Evolutionary conservation across 1,140 invertebrate genomes (phyloP).

Genomic region (Procambarus clarkii): DNA sequence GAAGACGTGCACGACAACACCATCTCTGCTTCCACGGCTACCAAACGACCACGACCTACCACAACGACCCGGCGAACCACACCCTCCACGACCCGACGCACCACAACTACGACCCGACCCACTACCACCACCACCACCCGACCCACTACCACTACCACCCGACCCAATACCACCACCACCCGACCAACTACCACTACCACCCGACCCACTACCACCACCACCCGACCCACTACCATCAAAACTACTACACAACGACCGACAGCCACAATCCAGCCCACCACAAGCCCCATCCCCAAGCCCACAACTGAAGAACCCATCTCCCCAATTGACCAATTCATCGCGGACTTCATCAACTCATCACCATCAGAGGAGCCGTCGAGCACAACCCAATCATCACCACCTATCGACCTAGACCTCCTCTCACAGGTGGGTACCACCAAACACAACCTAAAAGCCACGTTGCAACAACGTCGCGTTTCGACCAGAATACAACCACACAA

Average conservation of each 20-base stretch:
- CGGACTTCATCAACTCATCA: conserved; percentile 59
- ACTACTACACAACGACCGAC: background rate
- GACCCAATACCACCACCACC: background rate
- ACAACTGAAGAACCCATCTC: conserved; percentile 58
- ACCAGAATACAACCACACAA: too few species aligned
- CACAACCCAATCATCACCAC: background rate
- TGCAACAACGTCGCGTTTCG: too few species aligned
- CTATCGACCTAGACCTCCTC: conserved; percentile 49
- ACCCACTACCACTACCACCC: conserved; percentile 15
- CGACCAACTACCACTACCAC: background rate
- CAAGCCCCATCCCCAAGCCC: conserved; percentile 9
- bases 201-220: background rate
- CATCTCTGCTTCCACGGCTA: background rate
- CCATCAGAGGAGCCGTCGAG: conserved; percentile 36
- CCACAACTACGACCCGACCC: background rate
- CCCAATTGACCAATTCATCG: conserved; percentile 60
- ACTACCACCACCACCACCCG: background rate
- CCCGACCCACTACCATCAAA: background rate
- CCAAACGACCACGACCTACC: background rate
- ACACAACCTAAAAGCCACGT: too few species aligned
- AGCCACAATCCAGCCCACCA: background rate
- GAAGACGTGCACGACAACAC: conserved; percentile 1
- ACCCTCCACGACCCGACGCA: background rate
- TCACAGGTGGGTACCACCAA: conserved; percentile 46
- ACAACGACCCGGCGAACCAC: background rate